phyloP scores from a whole-genome alignment of 2,888 invertebrate genomes.

The Spodoptera littoralis region DNA sequence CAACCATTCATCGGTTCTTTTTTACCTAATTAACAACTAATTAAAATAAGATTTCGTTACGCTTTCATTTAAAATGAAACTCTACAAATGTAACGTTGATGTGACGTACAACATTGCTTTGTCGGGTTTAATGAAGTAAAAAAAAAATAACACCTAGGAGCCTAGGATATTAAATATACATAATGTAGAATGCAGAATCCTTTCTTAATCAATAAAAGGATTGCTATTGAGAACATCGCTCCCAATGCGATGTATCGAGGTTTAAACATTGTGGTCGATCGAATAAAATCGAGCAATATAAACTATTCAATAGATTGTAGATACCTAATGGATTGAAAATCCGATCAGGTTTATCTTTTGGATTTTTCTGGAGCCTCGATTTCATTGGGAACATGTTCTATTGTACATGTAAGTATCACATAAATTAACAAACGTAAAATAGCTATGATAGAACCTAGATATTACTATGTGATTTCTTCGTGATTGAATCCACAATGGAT shows the following conservation, averaged over 20 bases:
- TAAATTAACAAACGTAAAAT: too few species aligned
- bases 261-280: slow-evolving; percentile 8
- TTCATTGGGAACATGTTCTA: slow-evolving; percentile 7
- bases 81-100: too few species aligned
- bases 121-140: too few species aligned
- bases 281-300: slow-evolving; percentile 16
- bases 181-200: slow-evolving; percentile 1
- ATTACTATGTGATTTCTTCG: too few species aligned
- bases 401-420: neutral
- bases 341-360: slow-evolving; percentile 3
- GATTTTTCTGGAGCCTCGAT: slow-evolving; percentile 20
- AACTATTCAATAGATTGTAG: slow-evolving; percentile 30
- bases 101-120: too few species aligned
- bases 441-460: too few species aligned
- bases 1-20: slow-evolving; percentile 24
- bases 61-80: too few species aligned
- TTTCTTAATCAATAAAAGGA: slow-evolving; percentile 20
- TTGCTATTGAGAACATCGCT: neutral
- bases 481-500: too few species aligned
- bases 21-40: slow-evolving; percentile 7
- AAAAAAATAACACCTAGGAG: too few species aligned
- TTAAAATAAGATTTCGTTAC: slow-evolving; percentile 1
- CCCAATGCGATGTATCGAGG: neutral
- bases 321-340: slow-evolving; percentile 39
- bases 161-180: too few species aligned